Percentiles rank a stretch among this genome's conserved stretches.
Evolutionary conservation across 2,888 invertebrate genomes (phyloP).

Genomic region (Eristalis pertinax): DNA sequence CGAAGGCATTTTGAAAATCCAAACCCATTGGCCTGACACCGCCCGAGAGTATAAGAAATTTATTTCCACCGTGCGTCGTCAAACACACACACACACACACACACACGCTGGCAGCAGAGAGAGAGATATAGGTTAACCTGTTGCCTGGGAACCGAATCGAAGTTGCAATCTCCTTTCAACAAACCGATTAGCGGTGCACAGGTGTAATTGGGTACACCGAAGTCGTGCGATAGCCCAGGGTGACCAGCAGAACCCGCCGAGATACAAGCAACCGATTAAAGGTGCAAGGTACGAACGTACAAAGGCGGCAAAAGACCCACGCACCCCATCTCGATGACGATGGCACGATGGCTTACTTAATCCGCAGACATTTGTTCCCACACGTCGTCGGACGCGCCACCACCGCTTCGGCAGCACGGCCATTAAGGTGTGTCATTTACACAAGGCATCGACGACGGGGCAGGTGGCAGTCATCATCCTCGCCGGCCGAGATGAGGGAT

Average conservation of each 20-base stretch:
- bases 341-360: slow-evolving; percentile 61
- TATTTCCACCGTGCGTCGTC: slow-evolving; percentile 41
- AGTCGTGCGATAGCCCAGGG: slow-evolving; percentile 68
- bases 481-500: slow-evolving; percentile 16
- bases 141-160: slow-evolving; percentile 58
- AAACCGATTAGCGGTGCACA: slow-evolving; percentile 62
- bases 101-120: no score
- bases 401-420: slow-evolving; percentile 26
- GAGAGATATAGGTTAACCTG: slow-evolving; percentile 53
- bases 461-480: slow-evolving; percentile 62
- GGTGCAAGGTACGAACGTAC: slow-evolving; percentile 48
- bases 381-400: slow-evolving; percentile 36
- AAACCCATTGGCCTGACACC: slow-evolving; percentile 4
- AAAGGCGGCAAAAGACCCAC: slow-evolving; percentile 64
- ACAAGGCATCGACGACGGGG: slow-evolving; percentile 19
- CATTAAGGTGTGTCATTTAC: slow-evolving; percentile 66
- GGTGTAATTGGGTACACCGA: slow-evolving; percentile 66
- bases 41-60: slow-evolving; percentile 28
- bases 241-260: slow-evolving; percentile 30
- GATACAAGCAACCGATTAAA: slow-evolving; percentile 62
- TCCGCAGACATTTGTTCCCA: slow-evolving; percentile 65
- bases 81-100: neutral
- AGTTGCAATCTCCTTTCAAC: slow-evolving; percentile 50
- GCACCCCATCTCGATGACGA: slow-evolving; percentile 43
- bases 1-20: slow-evolving; percentile 53